Conservation (phyloP, 2,888 invertebrate species). For the Lasius fuliginosus region DNA sequence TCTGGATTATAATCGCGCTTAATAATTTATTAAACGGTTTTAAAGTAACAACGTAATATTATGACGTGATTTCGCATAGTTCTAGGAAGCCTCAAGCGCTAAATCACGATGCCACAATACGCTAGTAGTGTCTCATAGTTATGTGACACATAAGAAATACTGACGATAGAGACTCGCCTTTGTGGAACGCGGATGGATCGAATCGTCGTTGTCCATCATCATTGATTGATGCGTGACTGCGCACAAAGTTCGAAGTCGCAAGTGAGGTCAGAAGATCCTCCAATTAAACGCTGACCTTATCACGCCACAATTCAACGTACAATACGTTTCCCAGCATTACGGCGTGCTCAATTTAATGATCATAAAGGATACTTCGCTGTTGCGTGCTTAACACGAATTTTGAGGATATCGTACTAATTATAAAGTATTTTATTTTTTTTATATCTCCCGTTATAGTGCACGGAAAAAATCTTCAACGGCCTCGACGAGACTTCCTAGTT, state of each 20-base stretch:
- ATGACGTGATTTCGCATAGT: slow-evolving; percentile 5
- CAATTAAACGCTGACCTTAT: slow-evolving; percentile 49
- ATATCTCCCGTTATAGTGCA: slow-evolving; percentile 5
- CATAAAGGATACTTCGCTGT: slow-evolving; percentile 27
- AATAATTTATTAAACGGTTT: neutral
- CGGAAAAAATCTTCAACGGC: neutral
- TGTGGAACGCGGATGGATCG: slow-evolving; percentile 50
- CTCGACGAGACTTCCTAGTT: slow-evolving; percentile 4
- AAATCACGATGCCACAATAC: slow-evolving; percentile 22
- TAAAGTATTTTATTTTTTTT: slow-evolving; percentile 33
- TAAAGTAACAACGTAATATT: neutral
- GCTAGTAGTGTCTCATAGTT: neutral
- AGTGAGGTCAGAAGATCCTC: slow-evolving; percentile 38
- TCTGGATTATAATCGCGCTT: neutral
- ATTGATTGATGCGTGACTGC: slow-evolving; percentile 59
- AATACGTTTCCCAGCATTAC: slow-evolving; percentile 19
- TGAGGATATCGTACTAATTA: slow-evolving; percentile 32
- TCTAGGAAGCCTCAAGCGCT: neutral
- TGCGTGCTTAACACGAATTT: slow-evolving; percentile 13
- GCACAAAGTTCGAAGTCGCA: slow-evolving; percentile 26
- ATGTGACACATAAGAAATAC: slow-evolving; percentile 40
- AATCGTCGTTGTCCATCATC: slow-evolving; percentile 51
- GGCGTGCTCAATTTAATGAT: slow-evolving; percentile 39
- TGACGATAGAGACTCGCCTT: slow-evolving; percentile 51
- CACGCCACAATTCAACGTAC: slow-evolving; percentile 12